These are phyloP conservation scores for Meteorus cinctellus DNA, from an alignment of 2,888 invertebrate genomes.

Conservation along the genomic window DNA sequence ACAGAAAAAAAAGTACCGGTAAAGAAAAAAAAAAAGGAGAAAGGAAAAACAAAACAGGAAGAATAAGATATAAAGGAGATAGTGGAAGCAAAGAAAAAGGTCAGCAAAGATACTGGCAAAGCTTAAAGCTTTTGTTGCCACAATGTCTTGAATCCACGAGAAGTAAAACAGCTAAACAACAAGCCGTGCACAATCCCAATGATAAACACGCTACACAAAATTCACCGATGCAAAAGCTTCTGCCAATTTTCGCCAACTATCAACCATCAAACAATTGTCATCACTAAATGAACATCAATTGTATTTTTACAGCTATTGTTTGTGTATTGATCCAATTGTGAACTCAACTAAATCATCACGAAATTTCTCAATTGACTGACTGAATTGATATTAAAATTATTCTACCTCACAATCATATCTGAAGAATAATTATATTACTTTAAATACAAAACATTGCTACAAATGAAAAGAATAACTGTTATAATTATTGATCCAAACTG, in stretches of 20 bases:
- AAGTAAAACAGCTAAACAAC: constrained; percentile 25
- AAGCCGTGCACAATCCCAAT: constrained; percentile 8
- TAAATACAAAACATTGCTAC: too few relatives aligned
- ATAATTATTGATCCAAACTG: too few relatives aligned
- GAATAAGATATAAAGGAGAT: background rate
- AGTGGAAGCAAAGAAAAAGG: background rate
- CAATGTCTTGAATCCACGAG: constrained; percentile 19
- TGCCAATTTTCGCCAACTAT: background rate
- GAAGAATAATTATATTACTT: too few relatives aligned
- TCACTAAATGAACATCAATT: background rate
- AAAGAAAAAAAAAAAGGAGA: constrained; percentile 7
- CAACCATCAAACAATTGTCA: constrained; percentile 8
- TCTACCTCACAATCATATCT: too few relatives aligned
- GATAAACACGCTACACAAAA: constrained; percentile 6
- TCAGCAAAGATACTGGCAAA: background rate
- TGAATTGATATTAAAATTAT: too few relatives aligned
- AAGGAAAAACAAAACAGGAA: background rate
- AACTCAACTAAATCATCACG: too few relatives aligned
- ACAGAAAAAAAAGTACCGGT: background rate
- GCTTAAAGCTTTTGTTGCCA: constrained; percentile 23
- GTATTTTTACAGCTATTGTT: too few relatives aligned
- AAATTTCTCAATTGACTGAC: too few relatives aligned
- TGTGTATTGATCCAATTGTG: too few relatives aligned
- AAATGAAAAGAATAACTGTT: too few relatives aligned
- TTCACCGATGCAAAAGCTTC: background rate